Evolutionary conservation across 2,113 vertebrate genomes (phyloP).

Genomic region (Carassius gibelio): DNA sequence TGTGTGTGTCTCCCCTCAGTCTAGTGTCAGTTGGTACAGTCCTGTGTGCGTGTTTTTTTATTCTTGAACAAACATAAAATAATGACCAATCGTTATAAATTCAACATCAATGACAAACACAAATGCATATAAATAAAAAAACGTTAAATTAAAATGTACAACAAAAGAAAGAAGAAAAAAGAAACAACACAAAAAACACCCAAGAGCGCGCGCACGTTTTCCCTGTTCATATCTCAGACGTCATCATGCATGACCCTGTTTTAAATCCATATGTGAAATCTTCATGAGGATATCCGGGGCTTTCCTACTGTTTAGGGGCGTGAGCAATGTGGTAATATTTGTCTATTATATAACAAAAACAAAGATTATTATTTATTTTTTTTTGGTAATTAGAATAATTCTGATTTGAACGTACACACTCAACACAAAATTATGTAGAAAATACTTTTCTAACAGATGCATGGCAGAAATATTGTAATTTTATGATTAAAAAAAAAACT

Average conservation of each 20-base stretch:
- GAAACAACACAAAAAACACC: too few relatives aligned
- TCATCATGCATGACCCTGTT: constrained; percentile 9
- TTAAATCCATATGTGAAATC: not conserved
- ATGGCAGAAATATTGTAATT: not conserved
- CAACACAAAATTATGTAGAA: too few relatives aligned
- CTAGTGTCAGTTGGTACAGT: constrained; percentile 25
- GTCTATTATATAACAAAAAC: not conserved
- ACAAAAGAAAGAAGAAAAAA: too few relatives aligned
- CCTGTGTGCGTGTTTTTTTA: not conserved
- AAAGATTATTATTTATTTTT: too few relatives aligned
- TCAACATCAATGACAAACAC: too few relatives aligned
- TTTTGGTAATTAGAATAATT: not conserved
- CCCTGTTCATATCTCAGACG: not conserved
- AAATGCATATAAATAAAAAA: too few relatives aligned
- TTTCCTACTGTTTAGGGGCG: not conserved
- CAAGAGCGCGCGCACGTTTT: not conserved
- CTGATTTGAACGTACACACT: not conserved
- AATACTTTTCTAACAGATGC: not conserved
- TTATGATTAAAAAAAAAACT: not conserved
- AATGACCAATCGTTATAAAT: too few relatives aligned
- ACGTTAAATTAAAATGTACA: too few relatives aligned
- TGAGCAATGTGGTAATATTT: not conserved
- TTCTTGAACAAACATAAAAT: too few relatives aligned
- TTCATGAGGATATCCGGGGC: not conserved
- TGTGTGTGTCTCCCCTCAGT: constrained; percentile 6